These are phyloP conservation scores for Lasioglossum zephyrum DNA, from an alignment of 2,888 invertebrate genomes.

Conservation along the genomic window DNA sequence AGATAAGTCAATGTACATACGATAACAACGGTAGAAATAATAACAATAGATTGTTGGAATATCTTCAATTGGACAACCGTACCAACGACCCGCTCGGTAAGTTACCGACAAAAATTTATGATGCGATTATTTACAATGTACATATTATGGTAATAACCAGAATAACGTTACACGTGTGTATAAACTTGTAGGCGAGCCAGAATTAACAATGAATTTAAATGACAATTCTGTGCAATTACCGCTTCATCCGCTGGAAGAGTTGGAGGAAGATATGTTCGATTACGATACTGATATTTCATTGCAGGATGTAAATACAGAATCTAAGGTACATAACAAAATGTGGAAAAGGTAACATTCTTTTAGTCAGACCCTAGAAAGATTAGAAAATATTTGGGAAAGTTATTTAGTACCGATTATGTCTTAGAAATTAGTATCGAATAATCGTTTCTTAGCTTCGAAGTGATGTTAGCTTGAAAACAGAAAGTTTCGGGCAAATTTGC, in stretches of 20 bases:
- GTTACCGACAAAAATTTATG: slow-evolving; percentile 13
- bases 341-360: neutral
- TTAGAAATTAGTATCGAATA: neutral
- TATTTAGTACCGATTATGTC: neutral
- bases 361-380: neutral
- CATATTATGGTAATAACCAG: neutral
- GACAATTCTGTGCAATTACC: slow-evolving; percentile 39
- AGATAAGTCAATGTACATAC: slow-evolving; percentile 36
- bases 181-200: slow-evolving; percentile 56
- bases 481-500: no score
- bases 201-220: slow-evolving; percentile 62
- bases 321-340: slow-evolving; percentile 50
- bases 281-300: slow-evolving; percentile 47
- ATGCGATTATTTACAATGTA: neutral
- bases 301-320: slow-evolving; percentile 53
- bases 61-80: slow-evolving; percentile 41
- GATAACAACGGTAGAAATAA: slow-evolving; percentile 36
- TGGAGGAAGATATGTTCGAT: slow-evolving; percentile 64
- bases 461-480: neutral
- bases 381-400: neutral
- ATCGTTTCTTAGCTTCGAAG: neutral
- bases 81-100: slow-evolving; percentile 57
- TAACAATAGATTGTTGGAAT: slow-evolving; percentile 44
- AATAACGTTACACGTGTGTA: neutral
- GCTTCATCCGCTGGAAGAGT: slow-evolving; percentile 48